Base-by-base conservation (phyloP, 1,140 invertebrate genomes). In the Tenebrio molitor region DNA sequence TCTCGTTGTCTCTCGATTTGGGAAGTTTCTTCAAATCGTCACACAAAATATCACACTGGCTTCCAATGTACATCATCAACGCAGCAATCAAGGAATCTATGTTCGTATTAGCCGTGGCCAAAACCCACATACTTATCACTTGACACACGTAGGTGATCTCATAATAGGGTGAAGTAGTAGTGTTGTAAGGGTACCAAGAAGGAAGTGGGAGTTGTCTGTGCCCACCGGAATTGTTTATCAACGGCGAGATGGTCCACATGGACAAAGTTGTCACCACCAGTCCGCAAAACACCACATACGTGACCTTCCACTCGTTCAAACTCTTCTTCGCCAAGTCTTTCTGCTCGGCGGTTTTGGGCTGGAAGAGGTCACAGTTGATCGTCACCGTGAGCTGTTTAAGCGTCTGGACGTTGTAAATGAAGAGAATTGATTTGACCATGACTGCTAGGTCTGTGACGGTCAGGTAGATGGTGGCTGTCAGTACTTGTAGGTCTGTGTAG, bases 141-240 rank as follows among this genome's bases (percentile, higher is more conserved):
- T 66, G 64, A 23, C 17, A 44, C 17, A 41, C 4, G 10, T 66
- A 66, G 3, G 42, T 66, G 10, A 66, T 29, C 44, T 66, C 36
- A 25, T 44, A 66, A 19, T 21, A 41, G 7, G 64, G 64, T 1
- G 62, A 25, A 17, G 21, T 34, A 10, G 14, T 36, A 1, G 14
- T 41, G 19, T 41, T 23, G 62, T 19, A 36, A 17, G 62, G 62
- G 17, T 65, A 65, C 62, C 62, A 65, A 41, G 62, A n/a, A 7
- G 39, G 8, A 8, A 65, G 41, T 8, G 62, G 62, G n/a, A 65
- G 34, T 17, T 4, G 2, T 21, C 4, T 50, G 3, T 17, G 4
- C 4, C 19, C 10, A 10, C 15, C 19, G 10, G 44, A 23, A 17
- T 50, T 21, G 19, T 50, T 10, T 50, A 50, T 17, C 1, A 50